Evolutionary conservation across 2,797 vertebrate species (phyloP), one percentile per base, ranked within the genome.

Genomic region (Pseudocheirus occidentalis): DNA sequence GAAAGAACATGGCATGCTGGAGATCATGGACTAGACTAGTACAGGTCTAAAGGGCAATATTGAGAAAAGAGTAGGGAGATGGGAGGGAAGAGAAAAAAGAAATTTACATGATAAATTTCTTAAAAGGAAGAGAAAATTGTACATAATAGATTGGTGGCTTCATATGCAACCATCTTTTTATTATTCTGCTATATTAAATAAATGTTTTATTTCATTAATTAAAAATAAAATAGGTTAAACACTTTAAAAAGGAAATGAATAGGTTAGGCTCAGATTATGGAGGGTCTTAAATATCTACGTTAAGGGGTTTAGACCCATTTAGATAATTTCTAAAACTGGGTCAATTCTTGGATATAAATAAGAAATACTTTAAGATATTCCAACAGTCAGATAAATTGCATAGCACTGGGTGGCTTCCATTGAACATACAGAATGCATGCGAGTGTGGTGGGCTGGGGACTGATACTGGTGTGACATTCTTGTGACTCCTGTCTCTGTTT

Each of bases 401-500:
- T 46, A n/a, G 40, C 18, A 24, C 27, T 52, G 5, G 13, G 53
- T 62, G 66, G 62, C 31, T 90, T 73, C 21, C 58, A 9, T 34
- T 31, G 52, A 96, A 29, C 12, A 46, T 7, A 91, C n/a, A 94
- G 46, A 56, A 94, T 34, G 58, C 55, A 40, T 55, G 16, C 66
- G 59, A 89, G 31, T 87, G 46, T 90, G 46, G 14, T 55, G 57
- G n/a, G 53, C 18, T 10, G 10, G 91, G 24, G 53, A 1, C 31
- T 95, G 24, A 53, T 90, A 90, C 52, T 54, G 93, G 55, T 57
- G 2, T 29, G 94, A 93, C 91, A 81, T 55, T 46, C 56, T 92
- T 6, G 16, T 96, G 90, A 97, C 92, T 95, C 66, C 55, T 95
- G 90, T 91, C 90, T 94, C 55, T 99, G 90, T 98, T 97, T 97